Evolutionary conservation across 2,113 vertebrate genomes (phyloP).

Genomic region (Hymenochirus boettgeri): DNA sequence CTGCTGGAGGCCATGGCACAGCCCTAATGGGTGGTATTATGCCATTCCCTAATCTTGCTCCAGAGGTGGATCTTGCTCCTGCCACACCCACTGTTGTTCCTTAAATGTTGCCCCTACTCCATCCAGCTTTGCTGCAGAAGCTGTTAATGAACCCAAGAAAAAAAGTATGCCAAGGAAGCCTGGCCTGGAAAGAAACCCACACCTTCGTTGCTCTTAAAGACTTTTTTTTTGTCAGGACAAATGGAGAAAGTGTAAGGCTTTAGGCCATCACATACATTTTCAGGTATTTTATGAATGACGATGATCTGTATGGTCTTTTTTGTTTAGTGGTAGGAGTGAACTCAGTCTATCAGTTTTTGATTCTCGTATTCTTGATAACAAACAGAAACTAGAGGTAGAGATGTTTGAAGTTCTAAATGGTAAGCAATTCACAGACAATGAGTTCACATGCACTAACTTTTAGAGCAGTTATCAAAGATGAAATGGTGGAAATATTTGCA

Average conservation of each 20-base stretch:
- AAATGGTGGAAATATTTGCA: no score
- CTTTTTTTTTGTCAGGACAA: background rate
- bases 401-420: no score
- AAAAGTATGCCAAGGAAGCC: slow-evolving; percentile 98
- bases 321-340: background rate
- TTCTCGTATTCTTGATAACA: no score
- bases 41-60: slow-evolving; percentile 93
- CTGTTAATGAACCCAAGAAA: slow-evolving; percentile 92
- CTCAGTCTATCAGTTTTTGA: no score
- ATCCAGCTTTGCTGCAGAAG: slow-evolving; percentile 77
- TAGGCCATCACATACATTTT: background rate
- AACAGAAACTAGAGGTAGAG: no score
- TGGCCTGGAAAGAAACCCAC: slow-evolving; percentile 98
- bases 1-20: slow-evolving; percentile 77
- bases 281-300: no score
- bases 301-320: background rate
- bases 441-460: no score
- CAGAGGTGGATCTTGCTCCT: slow-evolving; percentile 92
- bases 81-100: slow-evolving; percentile 79
- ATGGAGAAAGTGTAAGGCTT: background rate
- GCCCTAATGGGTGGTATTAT: slow-evolving; percentile 89
- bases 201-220: slow-evolving; percentile 86
- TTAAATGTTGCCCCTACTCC: slow-evolving; percentile 85
- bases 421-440: no score
- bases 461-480: no score